Conservation (phyloP, 2,888 invertebrate species). For the Sphaerophoria taeniata region DNA sequence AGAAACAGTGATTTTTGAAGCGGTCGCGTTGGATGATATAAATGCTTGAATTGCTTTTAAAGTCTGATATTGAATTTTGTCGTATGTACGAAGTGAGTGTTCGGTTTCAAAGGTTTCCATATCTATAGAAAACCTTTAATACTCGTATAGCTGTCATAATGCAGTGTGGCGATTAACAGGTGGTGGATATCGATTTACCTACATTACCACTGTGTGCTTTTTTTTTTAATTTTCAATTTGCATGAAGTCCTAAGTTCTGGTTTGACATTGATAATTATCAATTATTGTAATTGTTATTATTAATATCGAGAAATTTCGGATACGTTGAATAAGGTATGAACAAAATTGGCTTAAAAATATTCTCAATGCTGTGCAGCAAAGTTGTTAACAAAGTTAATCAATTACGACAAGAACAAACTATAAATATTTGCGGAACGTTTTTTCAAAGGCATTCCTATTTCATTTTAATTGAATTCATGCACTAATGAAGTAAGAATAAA, state of each 20-base stretch:
- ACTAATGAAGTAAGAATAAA: neutral
- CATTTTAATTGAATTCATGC: neutral
- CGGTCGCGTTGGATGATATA: too few species aligned
- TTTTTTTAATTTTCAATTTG: neutral
- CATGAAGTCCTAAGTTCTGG: neutral
- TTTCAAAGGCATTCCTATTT: neutral
- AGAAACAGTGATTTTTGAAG: too few species aligned
- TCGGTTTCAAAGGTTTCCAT: neutral
- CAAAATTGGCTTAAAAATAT: too few species aligned
- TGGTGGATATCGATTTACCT: neutral
- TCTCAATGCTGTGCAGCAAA: too few species aligned
- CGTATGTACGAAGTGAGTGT: too few species aligned
- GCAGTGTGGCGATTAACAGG: neutral
- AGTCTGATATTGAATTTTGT: too few species aligned
- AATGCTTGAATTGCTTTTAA: too few species aligned
- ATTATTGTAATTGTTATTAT: neutral
- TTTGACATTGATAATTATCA: neutral
- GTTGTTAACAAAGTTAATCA: too few species aligned
- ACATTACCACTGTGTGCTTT: too few species aligned
- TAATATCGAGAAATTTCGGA: too few species aligned
- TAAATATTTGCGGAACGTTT: neutral
- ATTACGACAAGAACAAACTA: neutral
- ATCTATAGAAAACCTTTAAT: neutral
- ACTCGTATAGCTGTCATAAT: neutral
- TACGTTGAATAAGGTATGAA: too few species aligned